Evolutionary conservation across 2,113 vertebrate genomes (phyloP), one percentile per base, ranked within the genome.

Genomic region (Megalops atlanticus): DNA sequence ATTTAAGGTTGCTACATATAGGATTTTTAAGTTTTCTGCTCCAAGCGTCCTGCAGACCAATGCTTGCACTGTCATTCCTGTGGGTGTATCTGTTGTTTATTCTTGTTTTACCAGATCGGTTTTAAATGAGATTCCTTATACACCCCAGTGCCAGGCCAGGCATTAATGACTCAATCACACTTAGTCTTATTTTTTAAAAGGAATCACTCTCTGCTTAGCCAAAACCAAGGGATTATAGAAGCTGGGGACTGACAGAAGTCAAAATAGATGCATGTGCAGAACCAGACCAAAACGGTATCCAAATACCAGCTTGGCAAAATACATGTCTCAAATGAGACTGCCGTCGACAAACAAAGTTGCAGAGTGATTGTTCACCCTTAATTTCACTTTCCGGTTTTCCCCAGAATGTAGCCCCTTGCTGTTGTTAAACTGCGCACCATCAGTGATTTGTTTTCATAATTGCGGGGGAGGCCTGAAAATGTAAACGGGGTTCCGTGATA

Each of bases 101-200:
- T 15, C 58, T 52, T 77, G 74, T 72, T 77, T 71, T 47, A 47
- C 52, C 31, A 74, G 31, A 68, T 76, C 35, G 80, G 40, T n/a
- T 76, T 45, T 58, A 69, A 68, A 76, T 81, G 35, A 81, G 73
- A 81, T 76, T 47, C 54, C 73, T n/a, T 74, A 76, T 11, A 69
- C 11, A 45, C 39, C 45, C 31, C 33, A 76, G 52, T 47, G 33
- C 54, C 54, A 31, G 74, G 18, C 43, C 36, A 18, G n/a, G 54
- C 40, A 69, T 41, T 41, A 36, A 38, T 40, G 36, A 68, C 21
- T 76, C 38, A 80, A 58, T 52, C 49, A 39, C 35, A 33, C 52
- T 58, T 38, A 74, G 27, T 74, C 79, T 6, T n/a, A 36, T 47
- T 40, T 41, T 39, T 76, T 47, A 35, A 76, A 39, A 39, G 47